A percentile compares a stretch with the other conserved stretches of the same genome.
Conservation (phyloP, 2,888 invertebrate genomes). For the Peribatodes rhomboidaria region DNA sequence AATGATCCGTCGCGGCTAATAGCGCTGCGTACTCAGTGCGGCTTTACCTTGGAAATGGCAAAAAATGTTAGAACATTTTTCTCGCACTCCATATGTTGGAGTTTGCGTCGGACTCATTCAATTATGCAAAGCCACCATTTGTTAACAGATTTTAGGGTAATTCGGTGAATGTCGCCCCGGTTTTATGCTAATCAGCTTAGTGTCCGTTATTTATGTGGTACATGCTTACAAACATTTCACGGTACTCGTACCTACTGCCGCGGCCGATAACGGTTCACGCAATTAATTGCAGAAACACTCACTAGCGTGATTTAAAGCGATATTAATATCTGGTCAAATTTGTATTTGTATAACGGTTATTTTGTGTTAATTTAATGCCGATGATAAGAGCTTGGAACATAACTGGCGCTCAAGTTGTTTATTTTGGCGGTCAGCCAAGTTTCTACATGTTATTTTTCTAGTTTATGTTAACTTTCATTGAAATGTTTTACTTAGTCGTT, state of each 20-base stretch:
- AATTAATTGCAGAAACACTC: constrained; percentile 81
- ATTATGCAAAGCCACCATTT: constrained; percentile 85
- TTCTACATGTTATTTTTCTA: background rate
- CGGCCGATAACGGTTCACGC: constrained; percentile 77
- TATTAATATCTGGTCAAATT: constrained; percentile 66
- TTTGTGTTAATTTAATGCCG: constrained; percentile 75
- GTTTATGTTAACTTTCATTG: background rate
- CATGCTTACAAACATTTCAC: constrained; percentile 75
- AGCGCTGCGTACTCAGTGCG: background rate
- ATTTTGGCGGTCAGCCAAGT: constrained; percentile 30
- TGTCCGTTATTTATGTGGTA: constrained; percentile 80
- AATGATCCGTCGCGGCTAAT: background rate
- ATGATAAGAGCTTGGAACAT: constrained; percentile 53
- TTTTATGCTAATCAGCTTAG: constrained; percentile 84
- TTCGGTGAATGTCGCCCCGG: constrained; percentile 76
- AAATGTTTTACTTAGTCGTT: background rate
- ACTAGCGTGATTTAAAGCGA: constrained; percentile 74
- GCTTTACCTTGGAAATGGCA: constrained; percentile 1
- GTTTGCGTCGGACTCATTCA: constrained; percentile 75
- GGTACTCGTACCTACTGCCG: constrained; percentile 58
- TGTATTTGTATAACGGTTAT: constrained; percentile 75
- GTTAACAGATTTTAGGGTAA: constrained; percentile 84
- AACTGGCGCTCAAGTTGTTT: constrained; percentile 31
- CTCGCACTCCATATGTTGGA: constrained; percentile 69
- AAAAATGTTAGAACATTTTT: constrained; percentile 46